Conservation (phyloP, 1,140 invertebrate genomes). For the Conus betulinus region DNA sequence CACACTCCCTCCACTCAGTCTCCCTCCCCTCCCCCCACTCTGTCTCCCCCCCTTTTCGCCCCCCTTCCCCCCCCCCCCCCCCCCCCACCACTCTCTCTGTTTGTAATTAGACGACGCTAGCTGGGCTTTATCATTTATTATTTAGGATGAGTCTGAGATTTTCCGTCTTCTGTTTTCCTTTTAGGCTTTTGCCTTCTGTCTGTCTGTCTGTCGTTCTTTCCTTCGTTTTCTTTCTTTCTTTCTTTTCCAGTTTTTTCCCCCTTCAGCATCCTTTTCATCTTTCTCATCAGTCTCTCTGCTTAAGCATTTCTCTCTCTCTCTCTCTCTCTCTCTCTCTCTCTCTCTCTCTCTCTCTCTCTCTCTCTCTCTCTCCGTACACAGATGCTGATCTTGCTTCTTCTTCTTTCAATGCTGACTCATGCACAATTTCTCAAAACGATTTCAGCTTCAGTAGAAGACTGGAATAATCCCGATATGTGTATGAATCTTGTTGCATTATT, state of each 20-base stretch:
- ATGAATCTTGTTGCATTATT: no score
- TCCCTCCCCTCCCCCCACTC: no score
- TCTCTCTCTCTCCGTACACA: background rate
- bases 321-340: conserved; percentile 26
- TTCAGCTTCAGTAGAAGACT: no score
- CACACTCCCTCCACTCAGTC: no score
- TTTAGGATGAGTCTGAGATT: background rate
- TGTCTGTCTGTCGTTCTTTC: background rate
- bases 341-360: conserved; percentile 19
- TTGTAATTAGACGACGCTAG: background rate
- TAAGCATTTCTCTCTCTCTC: conserved; percentile 20
- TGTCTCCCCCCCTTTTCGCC: no score
- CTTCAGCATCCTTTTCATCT: background rate
- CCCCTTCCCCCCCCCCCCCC: no score
- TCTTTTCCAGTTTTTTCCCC: no score
- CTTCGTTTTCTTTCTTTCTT: background rate
- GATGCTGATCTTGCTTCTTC: no score
- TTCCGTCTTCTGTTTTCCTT: background rate
- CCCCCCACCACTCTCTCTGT: background rate
- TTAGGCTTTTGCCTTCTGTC: no score
- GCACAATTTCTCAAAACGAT: no score
- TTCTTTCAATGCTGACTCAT: no score
- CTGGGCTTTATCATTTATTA: background rate
- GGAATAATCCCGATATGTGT: no score
- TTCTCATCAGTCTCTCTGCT: background rate